phyloP scores from a whole-genome alignment of 2,888 invertebrate species.

The Stenoptilia bipunctidactyla region DNA sequence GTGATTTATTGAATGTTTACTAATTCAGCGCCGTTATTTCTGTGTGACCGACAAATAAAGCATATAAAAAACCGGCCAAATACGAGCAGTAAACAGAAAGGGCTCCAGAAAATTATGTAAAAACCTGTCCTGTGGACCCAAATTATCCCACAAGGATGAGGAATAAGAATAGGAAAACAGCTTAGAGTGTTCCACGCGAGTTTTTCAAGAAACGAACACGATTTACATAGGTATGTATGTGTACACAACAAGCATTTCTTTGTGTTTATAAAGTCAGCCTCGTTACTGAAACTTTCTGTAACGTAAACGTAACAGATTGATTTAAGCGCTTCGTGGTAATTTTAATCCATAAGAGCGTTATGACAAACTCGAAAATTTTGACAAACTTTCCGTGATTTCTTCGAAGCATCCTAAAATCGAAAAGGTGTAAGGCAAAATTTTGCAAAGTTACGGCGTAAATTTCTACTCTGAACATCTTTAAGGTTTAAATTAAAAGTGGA shows the following conservation, averaged over 20 bases:
- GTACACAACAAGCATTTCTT: slow-evolving; percentile 7
- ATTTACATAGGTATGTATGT: slow-evolving; percentile 58
- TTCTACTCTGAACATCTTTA: neutral
- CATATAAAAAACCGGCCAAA: slow-evolving; percentile 22
- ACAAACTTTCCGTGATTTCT: slow-evolving; percentile 49
- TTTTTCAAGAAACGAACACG: slow-evolving; percentile 53
- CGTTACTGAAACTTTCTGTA: neutral
- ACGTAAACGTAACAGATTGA: slow-evolving; percentile 50
- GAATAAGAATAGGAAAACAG: slow-evolving; percentile 66
- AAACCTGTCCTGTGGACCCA: slow-evolving; percentile 63
- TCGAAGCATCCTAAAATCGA: slow-evolving; percentile 18
- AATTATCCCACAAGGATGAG: slow-evolving; percentile 66
- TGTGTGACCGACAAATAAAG: slow-evolving; percentile 38
- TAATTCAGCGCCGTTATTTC: slow-evolving; percentile 38
- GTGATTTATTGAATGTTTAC: slow-evolving; percentile 58
- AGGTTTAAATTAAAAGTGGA: neutral
- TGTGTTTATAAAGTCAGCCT: slow-evolving; percentile 17
- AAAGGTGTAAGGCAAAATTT: slow-evolving; percentile 34
- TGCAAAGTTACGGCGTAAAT: slow-evolving; percentile 29
- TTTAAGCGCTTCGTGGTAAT: slow-evolving; percentile 64
- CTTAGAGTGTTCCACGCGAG: slow-evolving; percentile 61
- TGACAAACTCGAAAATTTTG: slow-evolving; percentile 62
- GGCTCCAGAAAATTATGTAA: slow-evolving; percentile 63
- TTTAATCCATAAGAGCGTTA: slow-evolving; percentile 47
- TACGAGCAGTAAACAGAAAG: slow-evolving; percentile 30